Evolutionary conservation across 2,888 invertebrate genomes (phyloP).

Genomic region (Melinopterus prodromus): DNA sequence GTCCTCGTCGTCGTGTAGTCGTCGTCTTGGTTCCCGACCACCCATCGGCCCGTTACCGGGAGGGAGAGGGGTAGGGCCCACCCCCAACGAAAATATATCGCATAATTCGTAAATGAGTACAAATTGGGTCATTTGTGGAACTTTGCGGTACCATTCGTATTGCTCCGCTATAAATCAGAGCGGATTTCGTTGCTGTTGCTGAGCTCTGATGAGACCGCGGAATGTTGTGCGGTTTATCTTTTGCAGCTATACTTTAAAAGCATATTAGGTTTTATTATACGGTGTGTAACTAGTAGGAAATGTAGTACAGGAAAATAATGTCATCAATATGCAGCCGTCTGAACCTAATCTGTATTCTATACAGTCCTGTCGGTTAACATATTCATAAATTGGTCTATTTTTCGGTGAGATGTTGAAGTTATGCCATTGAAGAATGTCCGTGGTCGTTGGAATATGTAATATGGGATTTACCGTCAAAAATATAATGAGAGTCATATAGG

Average conservation of each 20-base stretch:
- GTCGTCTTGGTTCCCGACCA: constrained; percentile 14
- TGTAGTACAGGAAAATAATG: background rate
- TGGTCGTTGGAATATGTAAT: too few species aligned
- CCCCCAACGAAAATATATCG: constrained; percentile 18
- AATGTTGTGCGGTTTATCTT: background rate
- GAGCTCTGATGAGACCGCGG: constrained; percentile 10
- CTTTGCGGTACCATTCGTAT: constrained; percentile 23
- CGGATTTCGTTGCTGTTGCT: constrained; percentile 10
- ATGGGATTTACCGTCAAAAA: too few species aligned
- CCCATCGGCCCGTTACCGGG: background rate
- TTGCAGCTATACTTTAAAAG: background rate
- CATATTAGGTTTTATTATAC: too few species aligned
- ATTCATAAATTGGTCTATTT: too few species aligned
- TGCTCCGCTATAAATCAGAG: constrained; percentile 16
- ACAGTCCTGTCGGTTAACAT: too few species aligned
- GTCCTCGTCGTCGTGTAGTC: constrained; percentile 4
- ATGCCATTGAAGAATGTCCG: too few species aligned
- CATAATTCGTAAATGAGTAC: constrained; percentile 26
- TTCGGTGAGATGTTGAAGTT: too few species aligned
- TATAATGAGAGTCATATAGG: too few species aligned
- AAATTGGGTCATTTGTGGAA: constrained; percentile 25
- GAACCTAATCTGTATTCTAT: too few species aligned
- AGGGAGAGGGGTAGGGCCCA: background rate
- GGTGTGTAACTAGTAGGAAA: background rate
- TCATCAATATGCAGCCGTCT: too few species aligned